These are phyloP conservation scores for Pachypsylla venusta DNA, from an alignment of 1,140 invertebrate species.

Conservation along the genomic window DNA sequence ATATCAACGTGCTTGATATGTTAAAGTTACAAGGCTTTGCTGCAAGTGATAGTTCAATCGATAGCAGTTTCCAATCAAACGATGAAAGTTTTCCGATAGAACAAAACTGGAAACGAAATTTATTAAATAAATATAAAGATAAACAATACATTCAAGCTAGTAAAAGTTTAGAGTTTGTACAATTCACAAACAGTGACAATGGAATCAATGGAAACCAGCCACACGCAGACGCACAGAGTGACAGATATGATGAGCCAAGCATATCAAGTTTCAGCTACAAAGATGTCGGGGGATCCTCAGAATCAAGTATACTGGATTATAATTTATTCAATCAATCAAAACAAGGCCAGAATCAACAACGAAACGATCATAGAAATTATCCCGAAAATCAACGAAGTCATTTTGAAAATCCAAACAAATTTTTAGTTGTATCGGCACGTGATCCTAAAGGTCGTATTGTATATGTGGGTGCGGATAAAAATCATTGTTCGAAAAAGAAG, in stretches of 20 bases:
- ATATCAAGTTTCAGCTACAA: not conserved
- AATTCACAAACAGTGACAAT: not conserved
- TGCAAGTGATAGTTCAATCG: constrained; percentile 34
- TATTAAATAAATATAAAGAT: not conserved
- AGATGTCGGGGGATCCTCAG: not conserved
- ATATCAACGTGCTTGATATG: constrained; percentile 33
- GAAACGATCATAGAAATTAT: too few relatives aligned
- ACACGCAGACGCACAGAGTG: not conserved
- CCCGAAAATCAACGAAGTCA: too few relatives aligned
- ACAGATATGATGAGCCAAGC: too few relatives aligned
- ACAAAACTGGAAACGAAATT: not conserved
- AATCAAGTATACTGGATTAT: not conserved
- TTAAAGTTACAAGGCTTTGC: constrained; percentile 37
- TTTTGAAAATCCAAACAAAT: too few relatives aligned
- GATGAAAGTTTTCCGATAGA: constrained; percentile 11
- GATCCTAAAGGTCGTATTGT: not conserved
- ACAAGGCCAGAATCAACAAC: not conserved
- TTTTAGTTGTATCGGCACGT: not conserved
- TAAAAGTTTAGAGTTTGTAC: constrained; percentile 18
- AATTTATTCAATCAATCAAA: not conserved
- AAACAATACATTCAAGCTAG: constrained; percentile 11
- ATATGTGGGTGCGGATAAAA: not conserved
- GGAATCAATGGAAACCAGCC: not conserved
- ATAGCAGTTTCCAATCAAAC: constrained; percentile 27
- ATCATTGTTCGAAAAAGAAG: too few relatives aligned